Evolutionary conservation across 2,113 vertebrate species (phyloP), one percentile per base, ranked within the genome.

Genomic region (Nycticebus coucang): DNA sequence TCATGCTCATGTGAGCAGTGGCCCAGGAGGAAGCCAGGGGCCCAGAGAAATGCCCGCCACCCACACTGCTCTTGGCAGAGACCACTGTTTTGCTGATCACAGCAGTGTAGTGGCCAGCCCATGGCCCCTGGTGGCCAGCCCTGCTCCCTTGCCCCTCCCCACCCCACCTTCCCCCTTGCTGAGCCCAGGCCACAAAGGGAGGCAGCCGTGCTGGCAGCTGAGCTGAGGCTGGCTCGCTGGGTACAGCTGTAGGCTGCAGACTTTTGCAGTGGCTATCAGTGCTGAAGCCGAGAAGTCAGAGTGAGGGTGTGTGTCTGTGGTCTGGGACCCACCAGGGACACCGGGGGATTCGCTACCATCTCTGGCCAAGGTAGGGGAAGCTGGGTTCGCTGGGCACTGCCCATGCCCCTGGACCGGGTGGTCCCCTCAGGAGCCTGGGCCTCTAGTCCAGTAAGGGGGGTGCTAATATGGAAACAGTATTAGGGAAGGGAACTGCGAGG

Each of bases 151-250:
- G 1, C 77, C 66, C 66, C 80, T 82, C 89, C 41, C 66, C 26
- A 30, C 26, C 66, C 12, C 0, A 7, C 85, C 59, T 74, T 3
- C 75, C 62, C 41, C 11, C 53, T 80, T 3, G 0, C 74, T 0
- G 26, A 24, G 75, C 60, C 30, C 22, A 66, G 94, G 57, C 79
- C 91, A 87, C 92, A 98, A 89, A 85, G 94, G 83, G 71, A 97
- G 84, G 91, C 84, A 62, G 80, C 74, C 68, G 66, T 50, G 78
- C 74, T 62, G 50, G 74, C 35, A 45, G 62, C 55, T 19, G 1
- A 18, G 0, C 19, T 0, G 10, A 60, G 41, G 28, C 62, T 21
- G 50, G n/a, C 28, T 21, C 22, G 0, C 21, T 2, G 72, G 37
- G 69, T 12, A 22, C 35, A 60, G 74, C 90, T 13, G 0, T n/a